phyloP scores from a whole-genome alignment of 2,113 vertebrate species.

The Thryonomys swinderianus region DNA sequence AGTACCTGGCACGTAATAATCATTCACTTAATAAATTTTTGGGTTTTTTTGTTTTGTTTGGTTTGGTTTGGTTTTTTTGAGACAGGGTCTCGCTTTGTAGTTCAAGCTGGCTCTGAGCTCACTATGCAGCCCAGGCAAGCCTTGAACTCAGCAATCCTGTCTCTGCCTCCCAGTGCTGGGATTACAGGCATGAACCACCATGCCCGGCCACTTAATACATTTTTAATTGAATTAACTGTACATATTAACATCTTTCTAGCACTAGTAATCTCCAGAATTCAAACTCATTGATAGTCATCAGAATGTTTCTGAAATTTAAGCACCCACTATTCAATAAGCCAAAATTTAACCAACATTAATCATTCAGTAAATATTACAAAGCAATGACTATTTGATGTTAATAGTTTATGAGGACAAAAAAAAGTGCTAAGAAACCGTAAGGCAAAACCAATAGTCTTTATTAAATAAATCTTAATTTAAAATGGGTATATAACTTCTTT shows the following conservation, averaged over 20 bases:
- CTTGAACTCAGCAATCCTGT: too few species aligned
- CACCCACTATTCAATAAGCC: background rate
- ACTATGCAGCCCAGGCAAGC: too few species aligned
- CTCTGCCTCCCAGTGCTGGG: too few species aligned
- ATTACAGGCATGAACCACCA: too few species aligned
- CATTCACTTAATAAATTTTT: background rate
- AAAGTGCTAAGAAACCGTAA: background rate
- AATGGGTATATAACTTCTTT: background rate
- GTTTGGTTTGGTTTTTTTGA: too few species aligned
- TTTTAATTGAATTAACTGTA: background rate
- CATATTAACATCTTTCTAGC: background rate
- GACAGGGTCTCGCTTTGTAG: too few species aligned
- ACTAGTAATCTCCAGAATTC: background rate
- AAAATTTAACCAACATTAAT: slow-evolving; percentile 6
- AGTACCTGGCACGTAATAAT: background rate
- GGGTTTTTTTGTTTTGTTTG: too few species aligned
- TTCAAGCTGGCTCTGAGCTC: too few species aligned
- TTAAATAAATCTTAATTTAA: background rate
- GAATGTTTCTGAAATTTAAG: background rate
- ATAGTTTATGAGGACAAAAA: background rate
- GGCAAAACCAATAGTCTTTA: background rate
- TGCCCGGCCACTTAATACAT: too few species aligned
- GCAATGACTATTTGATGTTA: background rate
- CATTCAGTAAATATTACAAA: background rate
- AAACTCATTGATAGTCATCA: background rate